Conservation (phyloP, 2,797 vertebrate genomes). For the Rhabdomys pumilio region DNA sequence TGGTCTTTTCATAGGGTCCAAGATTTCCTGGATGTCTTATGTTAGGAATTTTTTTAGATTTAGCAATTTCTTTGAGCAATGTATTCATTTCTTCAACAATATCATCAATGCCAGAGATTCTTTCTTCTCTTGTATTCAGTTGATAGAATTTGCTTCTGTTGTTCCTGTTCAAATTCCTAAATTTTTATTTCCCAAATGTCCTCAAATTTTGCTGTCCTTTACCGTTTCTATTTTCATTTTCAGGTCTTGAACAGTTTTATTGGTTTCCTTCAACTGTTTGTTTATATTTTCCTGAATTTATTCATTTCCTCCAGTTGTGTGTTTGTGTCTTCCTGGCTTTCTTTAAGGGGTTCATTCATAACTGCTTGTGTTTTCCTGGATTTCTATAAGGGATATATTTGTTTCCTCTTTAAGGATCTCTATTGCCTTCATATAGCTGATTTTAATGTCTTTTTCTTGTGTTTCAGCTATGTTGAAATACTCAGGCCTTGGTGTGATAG, state of each 20-base stretch:
- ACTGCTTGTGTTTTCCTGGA: neutral
- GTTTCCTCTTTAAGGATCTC: neutral
- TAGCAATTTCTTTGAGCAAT: neutral
- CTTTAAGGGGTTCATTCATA: neutral
- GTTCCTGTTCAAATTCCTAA: neutral
- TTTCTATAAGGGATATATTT: neutral
- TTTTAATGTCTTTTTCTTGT: neutral
- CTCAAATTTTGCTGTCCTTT: neutral
- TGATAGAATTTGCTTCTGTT: neutral
- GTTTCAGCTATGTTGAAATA: neutral
- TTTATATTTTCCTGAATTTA: neutral
- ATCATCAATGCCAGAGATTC: neutral
- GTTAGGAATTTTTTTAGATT: neutral
- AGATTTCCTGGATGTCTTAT: neutral
- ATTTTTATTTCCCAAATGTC: neutral
- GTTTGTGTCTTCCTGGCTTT: neutral
- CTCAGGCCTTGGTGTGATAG: neutral
- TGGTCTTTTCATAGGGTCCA: neutral
- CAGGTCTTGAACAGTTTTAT: neutral
- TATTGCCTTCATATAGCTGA: neutral
- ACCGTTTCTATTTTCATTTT: neutral
- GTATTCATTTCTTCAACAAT: neutral
- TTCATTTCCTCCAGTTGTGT: neutral
- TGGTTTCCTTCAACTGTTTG: neutral
- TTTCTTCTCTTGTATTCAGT: neutral